These are phyloP conservation scores for Myotis vivesi DNA, from an alignment of 2,797 vertebrate genomes.

Conservation along the genomic window DNA sequence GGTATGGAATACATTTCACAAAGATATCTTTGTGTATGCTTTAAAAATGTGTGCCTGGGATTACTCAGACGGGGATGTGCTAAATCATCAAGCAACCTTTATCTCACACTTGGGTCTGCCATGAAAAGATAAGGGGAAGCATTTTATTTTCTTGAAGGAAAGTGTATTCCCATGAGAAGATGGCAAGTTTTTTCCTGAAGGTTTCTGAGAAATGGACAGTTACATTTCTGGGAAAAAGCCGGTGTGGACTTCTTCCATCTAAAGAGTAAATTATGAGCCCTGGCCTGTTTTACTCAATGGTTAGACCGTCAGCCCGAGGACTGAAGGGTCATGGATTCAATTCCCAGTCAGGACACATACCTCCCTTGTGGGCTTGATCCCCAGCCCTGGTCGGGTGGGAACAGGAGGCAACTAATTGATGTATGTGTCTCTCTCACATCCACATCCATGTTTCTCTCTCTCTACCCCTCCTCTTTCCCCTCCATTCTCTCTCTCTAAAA, in stretches of 20 bases:
- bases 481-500: too few species aligned
- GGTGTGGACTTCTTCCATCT: not conserved
- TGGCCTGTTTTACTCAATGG: too few species aligned
- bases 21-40: not conserved
- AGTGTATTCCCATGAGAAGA: not conserved
- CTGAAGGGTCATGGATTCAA: too few species aligned
- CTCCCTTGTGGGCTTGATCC: too few species aligned
- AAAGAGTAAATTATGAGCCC: not conserved
- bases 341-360: too few species aligned
- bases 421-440: too few species aligned
- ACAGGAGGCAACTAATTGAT: too few species aligned
- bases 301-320: too few species aligned
- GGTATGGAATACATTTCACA: constrained; percentile 13
- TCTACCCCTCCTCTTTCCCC: too few species aligned
- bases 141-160: not conserved
- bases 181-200: not conserved
- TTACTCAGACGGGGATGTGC: not conserved
- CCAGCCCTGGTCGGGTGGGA: too few species aligned
- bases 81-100: not conserved
- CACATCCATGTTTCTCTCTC: too few species aligned
- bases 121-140: constrained; percentile 24
- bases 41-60: not conserved
- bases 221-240: not conserved
- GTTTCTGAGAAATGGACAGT: not conserved
- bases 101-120: not conserved